These are phyloP conservation scores for Smithornis capensis DNA, from an alignment of 2,113 vertebrate genomes.

Conservation along the genomic window DNA sequence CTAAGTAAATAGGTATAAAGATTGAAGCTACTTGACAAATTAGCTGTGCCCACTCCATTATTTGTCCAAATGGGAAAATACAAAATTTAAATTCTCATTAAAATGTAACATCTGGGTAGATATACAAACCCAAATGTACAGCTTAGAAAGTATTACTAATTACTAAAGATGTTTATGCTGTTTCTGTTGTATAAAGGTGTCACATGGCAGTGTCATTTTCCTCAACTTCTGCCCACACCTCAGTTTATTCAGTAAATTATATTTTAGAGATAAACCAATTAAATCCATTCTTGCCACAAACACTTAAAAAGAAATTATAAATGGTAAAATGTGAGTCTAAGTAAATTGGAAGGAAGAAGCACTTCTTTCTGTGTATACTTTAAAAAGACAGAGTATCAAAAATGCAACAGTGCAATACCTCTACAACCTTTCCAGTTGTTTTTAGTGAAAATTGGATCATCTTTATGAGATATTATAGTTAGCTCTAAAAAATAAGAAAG, in stretches of 20 bases:
- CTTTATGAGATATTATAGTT: neutral
- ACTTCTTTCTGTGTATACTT: neutral
- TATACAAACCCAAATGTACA: neutral
- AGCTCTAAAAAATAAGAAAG: neutral
- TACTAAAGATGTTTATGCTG: neutral
- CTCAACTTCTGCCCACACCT: neutral
- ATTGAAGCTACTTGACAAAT: neutral
- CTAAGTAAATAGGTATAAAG: neutral
- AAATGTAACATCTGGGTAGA: neutral
- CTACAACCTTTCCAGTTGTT: neutral
- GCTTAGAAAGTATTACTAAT: neutral
- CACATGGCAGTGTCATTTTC: neutral
- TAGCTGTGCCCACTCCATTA: neutral
- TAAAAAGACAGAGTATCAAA: neutral
- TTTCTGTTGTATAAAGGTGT: neutral
- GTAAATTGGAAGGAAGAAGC: neutral
- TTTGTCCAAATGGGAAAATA: neutral
- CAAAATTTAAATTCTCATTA: neutral
- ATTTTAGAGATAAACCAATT: neutral
- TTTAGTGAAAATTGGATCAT: neutral
- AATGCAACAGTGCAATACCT: accelerated
- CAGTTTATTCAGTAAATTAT: neutral
- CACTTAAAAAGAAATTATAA: neutral
- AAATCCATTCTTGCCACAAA: neutral
- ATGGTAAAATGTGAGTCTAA: neutral